Conservation (phyloP, 2,888 invertebrate species). For the Pyrrhia umbra region DNA sequence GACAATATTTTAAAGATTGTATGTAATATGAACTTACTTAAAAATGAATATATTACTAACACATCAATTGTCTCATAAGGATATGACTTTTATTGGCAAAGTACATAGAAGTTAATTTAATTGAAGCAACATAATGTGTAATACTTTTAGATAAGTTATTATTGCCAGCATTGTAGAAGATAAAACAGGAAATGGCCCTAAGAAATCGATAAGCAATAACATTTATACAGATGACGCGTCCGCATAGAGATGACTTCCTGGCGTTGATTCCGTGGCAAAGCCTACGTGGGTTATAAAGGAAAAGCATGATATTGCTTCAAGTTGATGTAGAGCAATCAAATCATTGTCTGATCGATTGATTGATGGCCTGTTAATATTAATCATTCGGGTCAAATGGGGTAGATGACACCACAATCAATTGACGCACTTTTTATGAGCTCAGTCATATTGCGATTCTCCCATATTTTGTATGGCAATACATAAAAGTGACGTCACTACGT, state of each 20-base stretch:
- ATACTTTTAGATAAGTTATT: conserved; percentile 3
- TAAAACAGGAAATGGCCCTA: conserved; percentile 38
- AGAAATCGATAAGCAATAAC: conserved; percentile 37
- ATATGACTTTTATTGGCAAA: background rate
- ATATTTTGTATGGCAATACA: no score
- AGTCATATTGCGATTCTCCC: no score
- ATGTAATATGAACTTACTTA: background rate
- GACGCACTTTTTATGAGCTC: no score
- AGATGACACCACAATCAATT: no score
- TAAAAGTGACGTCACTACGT: no score
- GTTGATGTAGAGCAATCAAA: conserved; percentile 31
- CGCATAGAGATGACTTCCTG: conserved; percentile 46
- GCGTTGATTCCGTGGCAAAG: conserved; percentile 19
- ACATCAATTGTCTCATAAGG: background rate
- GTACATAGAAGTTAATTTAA: conserved; percentile 3
- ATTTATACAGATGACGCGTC: conserved; percentile 33
- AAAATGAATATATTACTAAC: background rate
- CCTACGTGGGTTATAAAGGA: conserved; percentile 17
- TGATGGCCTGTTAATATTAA: conserved; percentile 6
- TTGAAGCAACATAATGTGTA: background rate
- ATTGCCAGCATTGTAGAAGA: conserved; percentile 40
- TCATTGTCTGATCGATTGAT: conserved; percentile 11
- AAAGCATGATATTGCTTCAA: conserved; percentile 5
- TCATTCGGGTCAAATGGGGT: no score
- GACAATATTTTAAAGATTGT: no score